Evolutionary conservation across 2,113 vertebrate genomes (phyloP).

Genomic region (Emberiza fucata): DNA sequence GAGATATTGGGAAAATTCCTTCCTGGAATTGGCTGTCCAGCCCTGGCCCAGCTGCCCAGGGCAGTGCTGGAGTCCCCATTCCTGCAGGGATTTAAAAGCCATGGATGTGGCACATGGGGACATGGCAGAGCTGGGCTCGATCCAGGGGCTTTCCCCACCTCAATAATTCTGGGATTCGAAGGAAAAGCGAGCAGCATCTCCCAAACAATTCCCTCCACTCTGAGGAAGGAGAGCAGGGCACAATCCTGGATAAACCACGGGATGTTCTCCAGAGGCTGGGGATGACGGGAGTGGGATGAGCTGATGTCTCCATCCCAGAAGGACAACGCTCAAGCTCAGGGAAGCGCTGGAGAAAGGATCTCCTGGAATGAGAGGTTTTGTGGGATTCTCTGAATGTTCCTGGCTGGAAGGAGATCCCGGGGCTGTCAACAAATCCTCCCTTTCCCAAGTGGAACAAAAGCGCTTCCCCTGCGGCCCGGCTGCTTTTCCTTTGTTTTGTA

Average conservation of each 20-base stretch:
- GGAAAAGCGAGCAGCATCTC: rapidly evolving
- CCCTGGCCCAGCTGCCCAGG: not conserved
- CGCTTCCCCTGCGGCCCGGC: not conserved
- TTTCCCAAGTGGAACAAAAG: not conserved
- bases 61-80: not conserved
- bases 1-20: not conserved
- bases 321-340: not conserved
- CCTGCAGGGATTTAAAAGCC: not conserved
- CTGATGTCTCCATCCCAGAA: not conserved
- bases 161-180: not conserved
- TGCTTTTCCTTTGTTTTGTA: not conserved
- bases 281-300: not conserved
- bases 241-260: not conserved
- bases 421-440: not conserved
- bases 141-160: not conserved
- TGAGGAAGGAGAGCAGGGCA: not conserved
- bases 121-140: not conserved
- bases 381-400: not conserved
- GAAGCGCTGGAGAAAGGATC: not conserved
- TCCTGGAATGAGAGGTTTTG: not conserved
- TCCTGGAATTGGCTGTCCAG: not conserved
- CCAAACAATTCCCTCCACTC: rapidly evolving
- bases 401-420: not conserved
- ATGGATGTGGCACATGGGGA: not conserved
- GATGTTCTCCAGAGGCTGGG: not conserved